These are phyloP conservation scores for Strongylocentrotus purpuratus DNA, from an alignment of 35 echinoderm and acorn worm genomes.

Conservation along the genomic window DNA sequence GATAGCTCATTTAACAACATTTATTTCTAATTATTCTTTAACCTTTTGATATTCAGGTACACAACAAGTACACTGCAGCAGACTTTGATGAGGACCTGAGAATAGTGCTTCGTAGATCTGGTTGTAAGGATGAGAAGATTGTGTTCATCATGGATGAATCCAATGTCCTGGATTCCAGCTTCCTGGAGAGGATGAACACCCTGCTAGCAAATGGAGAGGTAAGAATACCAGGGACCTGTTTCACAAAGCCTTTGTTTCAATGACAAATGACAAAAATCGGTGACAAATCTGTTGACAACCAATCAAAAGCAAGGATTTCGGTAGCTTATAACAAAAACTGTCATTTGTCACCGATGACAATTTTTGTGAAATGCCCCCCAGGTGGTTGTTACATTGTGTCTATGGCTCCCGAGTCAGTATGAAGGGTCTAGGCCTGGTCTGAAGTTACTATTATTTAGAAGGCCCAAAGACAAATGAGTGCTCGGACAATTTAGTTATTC, in stretches of 20 bases:
- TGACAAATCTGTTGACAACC: too few species aligned
- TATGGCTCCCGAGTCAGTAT: too few species aligned
- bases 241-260: too few species aligned
- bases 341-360: too few species aligned
- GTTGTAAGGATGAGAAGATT: conserved; percentile 99
- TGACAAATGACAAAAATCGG: too few species aligned
- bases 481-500: too few species aligned
- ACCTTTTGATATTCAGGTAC: conserved; percentile 60
- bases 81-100: conserved; percentile 99
- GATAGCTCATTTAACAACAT: background rate
- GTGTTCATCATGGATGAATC: conserved; percentile 99
- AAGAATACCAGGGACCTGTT: background rate
- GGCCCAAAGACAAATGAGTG: too few species aligned
- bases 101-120: conserved; percentile 77
- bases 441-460: background rate
- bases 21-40: background rate
- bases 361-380: too few species aligned
- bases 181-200: conserved; percentile 98
- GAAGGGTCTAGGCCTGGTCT: background rate
- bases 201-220: conserved; percentile 96
- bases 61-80: conserved; percentile 94
- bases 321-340: too few species aligned
- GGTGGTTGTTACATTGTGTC: background rate
- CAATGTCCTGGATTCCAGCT: conserved; percentile 94
- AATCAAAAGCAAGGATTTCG: too few species aligned